phyloP scores from a whole-genome alignment of 1,140 invertebrate genomes.

The Dendrolimus kikuchii region DNA sequence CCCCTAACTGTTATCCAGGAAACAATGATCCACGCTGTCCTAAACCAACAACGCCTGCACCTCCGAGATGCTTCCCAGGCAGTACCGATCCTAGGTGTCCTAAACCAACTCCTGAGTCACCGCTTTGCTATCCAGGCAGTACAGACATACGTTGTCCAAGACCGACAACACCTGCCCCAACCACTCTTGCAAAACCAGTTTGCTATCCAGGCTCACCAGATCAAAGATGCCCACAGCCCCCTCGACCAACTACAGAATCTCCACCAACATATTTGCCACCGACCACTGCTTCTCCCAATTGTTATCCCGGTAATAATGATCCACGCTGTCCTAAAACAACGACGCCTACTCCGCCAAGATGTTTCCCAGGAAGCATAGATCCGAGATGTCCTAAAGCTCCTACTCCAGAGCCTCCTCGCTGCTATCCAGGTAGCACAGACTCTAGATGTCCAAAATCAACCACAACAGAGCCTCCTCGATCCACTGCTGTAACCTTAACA shows the following conservation, averaged over 20 bases:
- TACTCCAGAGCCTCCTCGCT: conserved; percentile 25
- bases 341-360: conserved; percentile 26
- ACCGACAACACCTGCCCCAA: no score
- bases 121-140: no score
- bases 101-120: no score
- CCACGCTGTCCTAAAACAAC: conserved; percentile 27
- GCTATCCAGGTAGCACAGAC: conserved; percentile 49
- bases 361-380: conserved; percentile 52
- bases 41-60: no score
- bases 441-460: conserved; percentile 30
- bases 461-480: conserved; percentile 5
- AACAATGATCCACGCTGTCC: conserved; percentile 60
- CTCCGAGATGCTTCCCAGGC: no score
- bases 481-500: conserved; percentile 16
- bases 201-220: no score
- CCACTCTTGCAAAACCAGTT: no score
- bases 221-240: no score
- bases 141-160: no score
- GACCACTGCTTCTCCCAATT: conserved; percentile 22
- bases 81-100: no score
- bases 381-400: conserved; percentile 51
- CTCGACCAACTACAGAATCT: no score
- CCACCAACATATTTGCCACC: conserved; percentile 5
- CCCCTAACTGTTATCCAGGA: conserved; percentile 64
- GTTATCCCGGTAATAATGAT: conserved; percentile 49